Base-by-base conservation (phyloP, 1,140 invertebrate species). In the Trachymyrmex cornetzi region DNA sequence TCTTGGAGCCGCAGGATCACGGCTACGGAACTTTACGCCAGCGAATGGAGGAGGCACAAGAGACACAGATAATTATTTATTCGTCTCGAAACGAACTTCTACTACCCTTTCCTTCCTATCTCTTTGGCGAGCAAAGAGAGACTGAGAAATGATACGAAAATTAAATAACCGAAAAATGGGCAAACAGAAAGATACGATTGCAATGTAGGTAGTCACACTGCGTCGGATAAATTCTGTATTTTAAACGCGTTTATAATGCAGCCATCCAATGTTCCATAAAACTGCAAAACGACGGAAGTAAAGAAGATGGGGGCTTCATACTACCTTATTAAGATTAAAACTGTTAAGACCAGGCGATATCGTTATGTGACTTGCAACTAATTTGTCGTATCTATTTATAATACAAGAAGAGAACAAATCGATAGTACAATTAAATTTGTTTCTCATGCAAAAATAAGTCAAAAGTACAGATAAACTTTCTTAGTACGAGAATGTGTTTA, bases 41-140 rank as follows among this genome's bases (percentile, higher is more conserved):
- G 63, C 34, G 72, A 85, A 64, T 44, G 34, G 48, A 77, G 14
- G 67, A 74, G 27, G 69, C 55, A 53, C 66, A 81, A 7, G 55
- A 75, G 80, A 75, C 57, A 50, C 69, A 24, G 57, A 84, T 84
- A 84, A 84, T 84, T 84, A 84, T 84, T 84, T 84, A 84, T 84
- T 84, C 69, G 38, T 14, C 24, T 38, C 38, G 44, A 27, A 84
- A 84, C 55, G 24, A 50, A 34, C 30, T 59, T 50, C 12, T 30
- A 14, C 27, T 12, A 34, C 14, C 14, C 30, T 14, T 11, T n/a
- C 19, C 55, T 48, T 24, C 4, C 69, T 14, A 6, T 14, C 27
- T 38, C 27, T 84, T 19, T 19, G 44, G 12, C 38, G 69, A 61
- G 19, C 34, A 34, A 71, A 61, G 69, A 72, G 69, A 74, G n/a